Evolutionary conservation across 2,113 vertebrate genomes (phyloP).

Genomic region (Xiphias gladius): DNA sequence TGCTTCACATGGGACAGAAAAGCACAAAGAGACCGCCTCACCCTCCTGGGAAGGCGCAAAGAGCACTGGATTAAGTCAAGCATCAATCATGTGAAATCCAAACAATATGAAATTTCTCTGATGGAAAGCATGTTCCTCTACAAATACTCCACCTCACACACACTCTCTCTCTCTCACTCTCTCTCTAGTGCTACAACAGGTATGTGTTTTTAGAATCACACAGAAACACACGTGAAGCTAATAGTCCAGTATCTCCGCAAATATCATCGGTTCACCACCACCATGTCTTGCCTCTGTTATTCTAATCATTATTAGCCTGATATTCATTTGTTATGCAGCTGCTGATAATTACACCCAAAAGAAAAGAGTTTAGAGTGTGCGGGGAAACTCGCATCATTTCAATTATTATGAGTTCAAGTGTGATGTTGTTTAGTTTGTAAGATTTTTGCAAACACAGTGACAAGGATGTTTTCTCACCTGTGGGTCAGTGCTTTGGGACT

Average conservation of each 20-base stretch:
- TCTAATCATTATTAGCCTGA: conserved; percentile 55
- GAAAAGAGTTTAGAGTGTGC: conserved; percentile 19
- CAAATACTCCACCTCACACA: conserved; percentile 44
- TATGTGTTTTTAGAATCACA: conserved; percentile 17
- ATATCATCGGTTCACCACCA: conserved; percentile 50
- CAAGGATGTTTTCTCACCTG: neutral
- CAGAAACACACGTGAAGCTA: conserved; percentile 47
- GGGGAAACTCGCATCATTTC: conserved; percentile 13
- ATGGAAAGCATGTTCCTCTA: conserved; percentile 47
- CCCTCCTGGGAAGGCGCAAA: conserved; percentile 80
- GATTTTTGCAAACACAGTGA: neutral
- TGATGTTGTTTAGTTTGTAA: neutral
- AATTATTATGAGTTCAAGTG: conserved; percentile 21
- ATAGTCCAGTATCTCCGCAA: conserved; percentile 37
- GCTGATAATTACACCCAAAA: conserved; percentile 47
- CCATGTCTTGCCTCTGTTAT: conserved; percentile 56
- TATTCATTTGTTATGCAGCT: conserved; percentile 63
- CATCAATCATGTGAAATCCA: conserved; percentile 85
- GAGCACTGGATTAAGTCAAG: conserved; percentile 82
- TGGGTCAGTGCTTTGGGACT: neutral
- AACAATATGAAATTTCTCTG: conserved; percentile 66
- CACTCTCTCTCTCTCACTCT: conserved; percentile 25
- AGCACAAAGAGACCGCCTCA: conserved; percentile 81
- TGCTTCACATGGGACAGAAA: conserved; percentile 78
- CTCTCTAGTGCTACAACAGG: conserved; percentile 63